These are phyloP conservation scores for Dryobotodes eremita DNA, from an alignment of 2,888 invertebrate genomes.

Conservation along the genomic window DNA sequence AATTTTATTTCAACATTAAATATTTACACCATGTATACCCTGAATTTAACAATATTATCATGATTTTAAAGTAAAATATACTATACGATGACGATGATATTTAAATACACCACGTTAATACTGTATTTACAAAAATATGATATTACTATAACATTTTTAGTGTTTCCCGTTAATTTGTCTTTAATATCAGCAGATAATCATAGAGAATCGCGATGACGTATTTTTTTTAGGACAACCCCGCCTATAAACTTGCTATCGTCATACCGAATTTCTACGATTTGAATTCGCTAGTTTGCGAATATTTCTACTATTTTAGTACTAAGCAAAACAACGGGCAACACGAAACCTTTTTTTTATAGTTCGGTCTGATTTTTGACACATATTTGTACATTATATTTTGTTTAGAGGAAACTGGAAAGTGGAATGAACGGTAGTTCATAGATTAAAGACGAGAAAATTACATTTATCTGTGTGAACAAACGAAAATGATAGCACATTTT, in stretches of 20 bases:
- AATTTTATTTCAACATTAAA: conserved; percentile 60
- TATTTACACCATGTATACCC: conserved; percentile 74
- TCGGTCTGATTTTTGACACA: conserved; percentile 81
- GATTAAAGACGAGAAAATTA: conserved; percentile 32
- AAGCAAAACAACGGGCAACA: conserved; percentile 59
- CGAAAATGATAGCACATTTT: background rate
- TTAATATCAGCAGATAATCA: conserved; percentile 48
- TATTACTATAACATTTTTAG: conserved; percentile 64
- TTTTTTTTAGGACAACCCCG: conserved; percentile 4
- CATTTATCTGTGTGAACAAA: background rate
- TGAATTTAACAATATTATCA: conserved; percentile 77
- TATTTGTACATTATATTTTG: conserved; percentile 83
- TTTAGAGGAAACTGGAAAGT: conserved; percentile 62
- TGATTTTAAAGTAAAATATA: conserved; percentile 75
- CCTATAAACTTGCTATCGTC: background rate
- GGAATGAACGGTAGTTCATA: conserved; percentile 54
- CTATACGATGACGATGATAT: conserved; percentile 73
- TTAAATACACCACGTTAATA: conserved; percentile 78
- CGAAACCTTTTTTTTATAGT: conserved; percentile 58
- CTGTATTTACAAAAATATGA: conserved; percentile 86
- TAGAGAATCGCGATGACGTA: background rate
- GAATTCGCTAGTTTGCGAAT: conserved; percentile 2
- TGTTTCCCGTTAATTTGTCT: conserved; percentile 69
- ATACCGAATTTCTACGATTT: conserved; percentile 34
- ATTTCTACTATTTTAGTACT: conserved; percentile 41